Conservation (phyloP, 2,797 vertebrate species). For the Ciconia nigra region DNA sequence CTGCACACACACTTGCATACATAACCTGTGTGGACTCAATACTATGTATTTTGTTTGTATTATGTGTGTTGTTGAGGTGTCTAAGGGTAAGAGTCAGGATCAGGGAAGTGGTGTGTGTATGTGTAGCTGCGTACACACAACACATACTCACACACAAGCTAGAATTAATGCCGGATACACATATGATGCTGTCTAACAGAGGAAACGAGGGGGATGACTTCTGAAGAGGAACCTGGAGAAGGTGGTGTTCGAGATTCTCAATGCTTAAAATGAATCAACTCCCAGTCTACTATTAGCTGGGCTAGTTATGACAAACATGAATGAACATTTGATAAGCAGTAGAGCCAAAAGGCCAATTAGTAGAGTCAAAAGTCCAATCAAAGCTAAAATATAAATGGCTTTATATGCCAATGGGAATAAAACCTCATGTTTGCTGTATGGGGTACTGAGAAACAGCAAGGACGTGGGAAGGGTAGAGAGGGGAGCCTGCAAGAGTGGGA, state of each 20-base stretch:
- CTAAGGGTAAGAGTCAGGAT: background rate
- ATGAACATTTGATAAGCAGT: background rate
- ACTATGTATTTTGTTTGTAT: background rate
- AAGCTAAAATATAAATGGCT: background rate
- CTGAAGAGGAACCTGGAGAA: background rate
- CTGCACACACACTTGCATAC: background rate
- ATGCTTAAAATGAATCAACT: background rate
- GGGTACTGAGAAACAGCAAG: background rate
- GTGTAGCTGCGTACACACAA: background rate
- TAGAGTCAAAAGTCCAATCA: background rate
- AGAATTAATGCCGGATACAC: background rate
- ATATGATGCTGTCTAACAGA: background rate
- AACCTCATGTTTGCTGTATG: background rate
- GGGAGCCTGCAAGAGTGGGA: background rate
- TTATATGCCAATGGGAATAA: background rate
- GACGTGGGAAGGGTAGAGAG: background rate
- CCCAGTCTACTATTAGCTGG: background rate
- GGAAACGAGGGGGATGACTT: background rate
- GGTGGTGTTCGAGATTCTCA: background rate
- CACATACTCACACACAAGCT: background rate
- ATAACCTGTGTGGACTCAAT: background rate
- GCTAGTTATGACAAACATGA: background rate
- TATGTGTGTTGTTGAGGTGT: background rate
- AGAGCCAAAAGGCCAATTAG: background rate
- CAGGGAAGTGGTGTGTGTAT: background rate